A percentile compares a stretch with the other conserved stretches of the same genome.
Evolutionary conservation across 2,888 invertebrate genomes (phyloP).

Genomic region (Schizotus pectinicornis): DNA sequence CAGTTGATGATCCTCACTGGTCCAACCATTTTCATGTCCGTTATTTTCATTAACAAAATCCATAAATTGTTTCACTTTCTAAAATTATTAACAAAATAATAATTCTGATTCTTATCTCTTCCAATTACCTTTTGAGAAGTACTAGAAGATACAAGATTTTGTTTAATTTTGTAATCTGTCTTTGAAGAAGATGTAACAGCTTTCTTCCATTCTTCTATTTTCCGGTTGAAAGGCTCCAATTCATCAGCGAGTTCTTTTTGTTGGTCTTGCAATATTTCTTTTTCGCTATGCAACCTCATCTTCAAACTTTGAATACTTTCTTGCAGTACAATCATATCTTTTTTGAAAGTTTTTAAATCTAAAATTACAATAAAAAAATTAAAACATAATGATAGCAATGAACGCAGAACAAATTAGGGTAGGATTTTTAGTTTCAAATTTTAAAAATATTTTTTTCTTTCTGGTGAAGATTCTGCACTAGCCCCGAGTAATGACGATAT

Average conservation of each 20-base stretch:
- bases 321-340: slow-evolving; percentile 47
- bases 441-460: too few relatives aligned
- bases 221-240: slow-evolving; percentile 43
- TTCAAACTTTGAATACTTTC: slow-evolving; percentile 45
- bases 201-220: slow-evolving; percentile 48
- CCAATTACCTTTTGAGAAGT: neutral
- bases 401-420: too few relatives aligned
- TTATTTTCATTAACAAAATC: slow-evolving; percentile 61
- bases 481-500: too few relatives aligned
- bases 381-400: too few relatives aligned
- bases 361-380: neutral
- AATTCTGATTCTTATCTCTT: neutral
- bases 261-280: slow-evolving; percentile 38
- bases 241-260: slow-evolving; percentile 45
- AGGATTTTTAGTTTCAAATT: too few relatives aligned
- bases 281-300: slow-evolving; percentile 34
- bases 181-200: slow-evolving; percentile 31
- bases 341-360: slow-evolving; percentile 49
- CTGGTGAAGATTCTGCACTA: too few relatives aligned
- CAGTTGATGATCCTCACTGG: slow-evolving; percentile 63
- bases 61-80: slow-evolving; percentile 65
- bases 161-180: neutral
- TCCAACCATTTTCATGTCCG: slow-evolving; percentile 66
- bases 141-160: neutral
- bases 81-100: slow-evolving; percentile 2